These are phyloP conservation scores for Eidolon helvum DNA, from an alignment of 2,113 vertebrate species.

Conservation along the genomic window DNA sequence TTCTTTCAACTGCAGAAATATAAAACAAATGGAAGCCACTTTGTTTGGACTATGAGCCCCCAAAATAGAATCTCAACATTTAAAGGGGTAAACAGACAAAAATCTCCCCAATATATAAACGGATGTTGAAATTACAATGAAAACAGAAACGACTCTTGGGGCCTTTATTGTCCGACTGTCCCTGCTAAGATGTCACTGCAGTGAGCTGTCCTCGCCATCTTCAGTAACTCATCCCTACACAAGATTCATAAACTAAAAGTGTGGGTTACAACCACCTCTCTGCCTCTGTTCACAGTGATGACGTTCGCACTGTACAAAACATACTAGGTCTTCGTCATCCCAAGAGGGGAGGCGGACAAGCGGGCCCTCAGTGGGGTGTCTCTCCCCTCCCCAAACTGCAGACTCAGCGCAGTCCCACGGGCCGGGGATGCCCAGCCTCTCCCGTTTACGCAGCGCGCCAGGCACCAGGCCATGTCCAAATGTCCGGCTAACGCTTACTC, in stretches of 20 bases:
- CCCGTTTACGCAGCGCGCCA: neutral
- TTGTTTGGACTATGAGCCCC: neutral
- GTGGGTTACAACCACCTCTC: neutral
- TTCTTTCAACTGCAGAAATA: neutral
- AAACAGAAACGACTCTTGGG: neutral
- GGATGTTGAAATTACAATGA: neutral
- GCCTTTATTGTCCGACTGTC: neutral
- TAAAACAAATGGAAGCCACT: neutral
- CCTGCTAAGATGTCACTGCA: rapidly evolving
- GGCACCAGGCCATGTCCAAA: neutral
- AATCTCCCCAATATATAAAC: neutral
- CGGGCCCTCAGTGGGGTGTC: neutral
- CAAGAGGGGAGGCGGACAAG: neutral
- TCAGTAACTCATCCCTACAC: rapidly evolving
- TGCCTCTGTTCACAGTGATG: neutral
- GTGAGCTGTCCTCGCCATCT: neutral
- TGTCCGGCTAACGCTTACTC: neutral
- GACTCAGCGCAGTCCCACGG: rapidly evolving
- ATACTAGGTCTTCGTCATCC: neutral
- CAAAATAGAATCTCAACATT: neutral
- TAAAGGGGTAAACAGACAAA: neutral
- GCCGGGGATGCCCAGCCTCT: neutral
- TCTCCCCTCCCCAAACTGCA: neutral
- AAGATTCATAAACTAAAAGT: neutral
- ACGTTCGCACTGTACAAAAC: too few species aligned